Conservation (phyloP, 2,888 invertebrate species). For the Eutolmus rufibarbis region DNA sequence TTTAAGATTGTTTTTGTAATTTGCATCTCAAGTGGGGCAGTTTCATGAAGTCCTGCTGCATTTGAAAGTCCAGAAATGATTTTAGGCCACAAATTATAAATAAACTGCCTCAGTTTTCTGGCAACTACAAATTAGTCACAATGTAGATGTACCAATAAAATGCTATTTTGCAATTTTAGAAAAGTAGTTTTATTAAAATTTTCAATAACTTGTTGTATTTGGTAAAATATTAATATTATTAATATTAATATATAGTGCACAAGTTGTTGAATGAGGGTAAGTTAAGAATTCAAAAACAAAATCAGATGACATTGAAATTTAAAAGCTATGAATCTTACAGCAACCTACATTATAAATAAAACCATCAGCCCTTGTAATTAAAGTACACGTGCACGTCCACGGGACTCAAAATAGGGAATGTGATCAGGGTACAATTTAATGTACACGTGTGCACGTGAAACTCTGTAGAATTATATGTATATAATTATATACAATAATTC, state of each 20-base stretch:
- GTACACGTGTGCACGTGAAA: neutral
- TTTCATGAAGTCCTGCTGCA: neutral
- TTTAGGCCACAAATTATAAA: neutral
- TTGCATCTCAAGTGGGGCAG: neutral
- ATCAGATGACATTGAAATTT: too few species aligned
- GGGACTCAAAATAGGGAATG: neutral
- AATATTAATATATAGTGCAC: too few species aligned
- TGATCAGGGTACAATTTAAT: neutral
- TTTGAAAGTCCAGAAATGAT: neutral
- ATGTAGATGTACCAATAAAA: neutral
- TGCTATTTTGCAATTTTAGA: neutral
- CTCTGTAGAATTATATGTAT: neutral
- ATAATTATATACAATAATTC: too few species aligned
- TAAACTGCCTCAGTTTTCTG: neutral
- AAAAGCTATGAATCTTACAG: neutral
- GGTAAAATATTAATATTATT: too few species aligned
- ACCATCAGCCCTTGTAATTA: neutral
- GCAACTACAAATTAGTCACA: neutral
- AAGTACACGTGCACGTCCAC: neutral
- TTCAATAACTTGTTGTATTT: too few species aligned
- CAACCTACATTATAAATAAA: neutral
- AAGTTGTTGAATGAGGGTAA: too few species aligned
- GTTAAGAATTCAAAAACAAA: too few species aligned
- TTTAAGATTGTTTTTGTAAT: neutral
- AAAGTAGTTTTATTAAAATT: neutral